Conservation (phyloP, 2,888 invertebrate genomes). For the Ormia ochracea region DNA sequence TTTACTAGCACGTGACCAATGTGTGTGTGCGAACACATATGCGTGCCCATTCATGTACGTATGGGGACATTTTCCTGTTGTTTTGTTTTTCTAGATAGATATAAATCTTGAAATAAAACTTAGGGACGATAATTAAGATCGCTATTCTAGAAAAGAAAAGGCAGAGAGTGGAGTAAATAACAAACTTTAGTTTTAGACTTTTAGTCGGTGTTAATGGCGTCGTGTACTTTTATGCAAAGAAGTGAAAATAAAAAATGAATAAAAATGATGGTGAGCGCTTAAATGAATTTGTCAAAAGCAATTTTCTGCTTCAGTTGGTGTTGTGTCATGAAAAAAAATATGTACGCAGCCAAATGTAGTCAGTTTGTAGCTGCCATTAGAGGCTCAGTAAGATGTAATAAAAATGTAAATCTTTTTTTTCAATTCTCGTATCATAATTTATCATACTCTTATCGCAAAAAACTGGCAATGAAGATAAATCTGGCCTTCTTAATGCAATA, state of each 20-base stretch:
- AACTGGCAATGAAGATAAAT: background rate
- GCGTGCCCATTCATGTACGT: background rate
- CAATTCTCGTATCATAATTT: background rate
- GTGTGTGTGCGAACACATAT: background rate
- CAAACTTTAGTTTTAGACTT: conserved; percentile 3
- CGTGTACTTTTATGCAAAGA: background rate
- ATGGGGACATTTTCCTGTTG: background rate
- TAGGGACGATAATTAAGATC: conserved; percentile 14
- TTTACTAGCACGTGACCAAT: background rate
- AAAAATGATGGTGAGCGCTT: background rate
- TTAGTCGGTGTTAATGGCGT: conserved; percentile 4
- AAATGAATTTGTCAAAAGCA: conserved; percentile 22
- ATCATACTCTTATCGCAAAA: background rate
- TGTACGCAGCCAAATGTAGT: background rate
- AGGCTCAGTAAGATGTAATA: background rate
- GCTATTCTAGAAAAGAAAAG: background rate
- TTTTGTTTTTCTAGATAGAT: background rate
- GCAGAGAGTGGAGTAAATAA: background rate
- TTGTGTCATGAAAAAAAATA: background rate
- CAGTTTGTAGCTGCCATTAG: background rate
- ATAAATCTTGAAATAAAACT: background rate
- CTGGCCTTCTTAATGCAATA: too few relatives aligned
- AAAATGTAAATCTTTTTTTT: background rate
- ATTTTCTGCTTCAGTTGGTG: conserved; percentile 6
- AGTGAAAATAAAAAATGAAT: too few relatives aligned